phyloP scores from a whole-genome alignment of 2,888 invertebrate species.

The Trissonchulus latispiculum region DNA sequence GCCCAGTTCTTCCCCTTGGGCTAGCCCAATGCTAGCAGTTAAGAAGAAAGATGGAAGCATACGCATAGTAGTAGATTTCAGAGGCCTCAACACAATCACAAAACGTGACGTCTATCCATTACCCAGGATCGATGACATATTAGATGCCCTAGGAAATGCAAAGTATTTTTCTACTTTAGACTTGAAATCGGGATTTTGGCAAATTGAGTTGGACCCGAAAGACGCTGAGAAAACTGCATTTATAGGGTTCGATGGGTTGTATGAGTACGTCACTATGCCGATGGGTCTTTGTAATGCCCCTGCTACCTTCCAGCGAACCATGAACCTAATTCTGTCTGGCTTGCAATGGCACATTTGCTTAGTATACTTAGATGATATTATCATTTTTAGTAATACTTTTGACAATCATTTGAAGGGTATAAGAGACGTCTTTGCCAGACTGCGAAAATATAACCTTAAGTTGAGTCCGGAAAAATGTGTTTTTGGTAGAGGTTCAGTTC shows the following conservation, averaged over 20 bases:
- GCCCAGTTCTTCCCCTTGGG: neutral
- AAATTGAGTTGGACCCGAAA: slow-evolving; percentile 20
- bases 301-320: slow-evolving; percentile 27
- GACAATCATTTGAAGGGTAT: neutral
- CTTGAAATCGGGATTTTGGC: slow-evolving; percentile 19
- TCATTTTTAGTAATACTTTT: slow-evolving; percentile 1
- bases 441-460: slow-evolving; percentile 3
- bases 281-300: slow-evolving; percentile 25
- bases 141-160: neutral
- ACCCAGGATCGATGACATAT: slow-evolving; percentile 9
- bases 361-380: slow-evolving; percentile 14
- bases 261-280: slow-evolving; percentile 21
- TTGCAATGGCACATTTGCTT: slow-evolving; percentile 2
- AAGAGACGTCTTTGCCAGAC: neutral
- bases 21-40: slow-evolving; percentile 4
- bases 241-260: slow-evolving; percentile 24
- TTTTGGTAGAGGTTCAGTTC: neutral
- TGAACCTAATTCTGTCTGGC: slow-evolving; percentile 1
- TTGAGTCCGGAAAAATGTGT: neutral
- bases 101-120: slow-evolving; percentile 17
- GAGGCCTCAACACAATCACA: slow-evolving; percentile 5
- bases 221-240: slow-evolving; percentile 27
- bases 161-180: slow-evolving; percentile 19
- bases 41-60: neutral
- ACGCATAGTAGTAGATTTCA: slow-evolving; percentile 3